Evolutionary conservation across 2,113 vertebrate species (phyloP).

Genomic region (Oenanthe oenanthe): DNA sequence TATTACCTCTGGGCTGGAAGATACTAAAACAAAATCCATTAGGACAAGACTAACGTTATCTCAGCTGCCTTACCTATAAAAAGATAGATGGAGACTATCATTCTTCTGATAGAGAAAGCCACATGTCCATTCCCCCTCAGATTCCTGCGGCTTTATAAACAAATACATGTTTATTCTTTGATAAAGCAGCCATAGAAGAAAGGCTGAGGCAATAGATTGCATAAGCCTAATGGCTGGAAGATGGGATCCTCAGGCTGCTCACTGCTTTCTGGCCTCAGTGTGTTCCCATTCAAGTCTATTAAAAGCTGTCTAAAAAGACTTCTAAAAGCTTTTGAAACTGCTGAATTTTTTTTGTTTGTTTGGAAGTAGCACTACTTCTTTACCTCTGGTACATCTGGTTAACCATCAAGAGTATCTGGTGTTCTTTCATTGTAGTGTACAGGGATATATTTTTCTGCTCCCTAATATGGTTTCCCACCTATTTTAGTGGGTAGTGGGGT

Average conservation of each 20-base stretch:
- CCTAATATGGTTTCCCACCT: not conserved
- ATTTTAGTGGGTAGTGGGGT: not conserved
- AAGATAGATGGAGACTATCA: slow-evolving; percentile 7
- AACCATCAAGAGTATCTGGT: not conserved
- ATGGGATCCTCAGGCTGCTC: slow-evolving; percentile 4
- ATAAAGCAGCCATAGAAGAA: slow-evolving; percentile 19
- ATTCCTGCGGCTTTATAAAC: slow-evolving; percentile 34
- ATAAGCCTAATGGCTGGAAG: slow-evolving; percentile 37
- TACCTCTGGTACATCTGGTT: not conserved
- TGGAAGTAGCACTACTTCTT: not conserved
- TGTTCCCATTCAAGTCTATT: not conserved
- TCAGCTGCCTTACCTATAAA: slow-evolving; percentile 19
- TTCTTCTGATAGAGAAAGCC: slow-evolving; percentile 18
- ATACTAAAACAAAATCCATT: slow-evolving; percentile 59
- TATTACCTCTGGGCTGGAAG: slow-evolving; percentile 57
- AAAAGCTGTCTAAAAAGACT: slow-evolving; percentile 10
- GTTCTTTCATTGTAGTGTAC: not conserved
- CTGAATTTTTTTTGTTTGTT: not conserved
- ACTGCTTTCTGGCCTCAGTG: not conserved
- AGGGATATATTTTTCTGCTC: not conserved
- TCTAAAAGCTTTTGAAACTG: slow-evolving; percentile 11
- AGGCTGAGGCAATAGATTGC: slow-evolving; percentile 18
- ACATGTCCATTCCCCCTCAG: not conserved
- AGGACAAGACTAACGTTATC: slow-evolving; percentile 51
- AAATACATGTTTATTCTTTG: slow-evolving; percentile 33